Evolutionary conservation across 2,797 vertebrate genomes (phyloP), one percentile per base, ranked within the genome.

Genomic region (Trichosurus vulpecula): DNA sequence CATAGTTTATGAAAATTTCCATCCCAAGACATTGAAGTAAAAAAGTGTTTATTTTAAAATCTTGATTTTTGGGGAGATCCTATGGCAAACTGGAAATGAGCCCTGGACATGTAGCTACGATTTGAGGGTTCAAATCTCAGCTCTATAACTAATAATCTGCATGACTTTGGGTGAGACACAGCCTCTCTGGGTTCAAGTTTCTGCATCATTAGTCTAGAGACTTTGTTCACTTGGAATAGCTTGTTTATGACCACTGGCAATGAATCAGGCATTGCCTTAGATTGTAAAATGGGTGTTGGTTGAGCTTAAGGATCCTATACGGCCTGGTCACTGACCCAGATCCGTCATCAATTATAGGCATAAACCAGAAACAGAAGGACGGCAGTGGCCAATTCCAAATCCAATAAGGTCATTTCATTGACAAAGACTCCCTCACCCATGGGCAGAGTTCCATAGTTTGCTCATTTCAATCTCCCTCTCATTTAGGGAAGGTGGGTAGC

Each of bases 301-400:
- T 87, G 41, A 87, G 8, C 22, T 87, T 41, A 47, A 27, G 22
- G 9, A 87, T 27, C 41, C 41, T 47, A n/a, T 52, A 52, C 16
- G 29, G 92, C 30, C 31, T 2, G 1, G 19, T 94, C 91, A 54
- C 52, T n/a, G 16, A 19, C 61, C 91, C 92, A 93, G 22, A 94
- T 30, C 12, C 93, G 41, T 22, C 47, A 90, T 91, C 47, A 74
- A 90, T 54, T 14, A 87, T 81, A 9, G 52, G 2, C 57, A 92
- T 92, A 87, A 87, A 87, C 9, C 9, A 87, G 54, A 91, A 55
- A 93, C 87, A 96, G 58, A 66, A 66, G 92, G 35, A 90, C 54
- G 0, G 2, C 52, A 74, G 56, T 31, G 54, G 90, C 41, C 4
- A 47, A 91, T 87, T 87, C 22, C 27, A 41, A 87, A 87, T 87